phyloP scores from a whole-genome alignment of 2,888 invertebrate genomes.

The Dioctria rufipes region DNA sequence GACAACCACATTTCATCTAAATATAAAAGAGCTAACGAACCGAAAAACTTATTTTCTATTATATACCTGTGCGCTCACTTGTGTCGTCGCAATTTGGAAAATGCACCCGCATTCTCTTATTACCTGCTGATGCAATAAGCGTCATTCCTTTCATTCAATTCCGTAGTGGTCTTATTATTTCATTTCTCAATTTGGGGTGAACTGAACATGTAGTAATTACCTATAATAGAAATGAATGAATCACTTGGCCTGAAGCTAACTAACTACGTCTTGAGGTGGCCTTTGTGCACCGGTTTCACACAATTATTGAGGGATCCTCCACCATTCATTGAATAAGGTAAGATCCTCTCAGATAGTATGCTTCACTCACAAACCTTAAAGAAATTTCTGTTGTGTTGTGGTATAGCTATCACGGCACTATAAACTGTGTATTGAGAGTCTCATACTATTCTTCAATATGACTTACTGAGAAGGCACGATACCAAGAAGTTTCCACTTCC shows the following conservation, averaged over 20 bases:
- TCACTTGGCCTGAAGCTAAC: slow-evolving; percentile 28
- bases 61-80: not conserved
- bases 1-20: not conserved
- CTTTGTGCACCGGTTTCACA: slow-evolving; percentile 22
- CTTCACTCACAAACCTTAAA: not conserved
- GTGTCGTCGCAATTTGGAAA: not conserved
- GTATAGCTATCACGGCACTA: not conserved
- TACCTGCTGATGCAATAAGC: not conserved
- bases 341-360: slow-evolving; percentile 32
- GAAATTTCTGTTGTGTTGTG: not conserved
- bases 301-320: slow-evolving; percentile 43
- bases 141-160: not conserved
- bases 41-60: not conserved
- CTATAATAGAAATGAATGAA: slow-evolving; percentile 36
- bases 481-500: slow-evolving; percentile 16
- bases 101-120: not conserved
- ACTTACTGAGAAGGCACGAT: not conserved
- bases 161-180: slow-evolving; percentile 30
- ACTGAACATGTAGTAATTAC: slow-evolving; percentile 42
- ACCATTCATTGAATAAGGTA: slow-evolving; percentile 11
- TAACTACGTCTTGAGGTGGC: slow-evolving; percentile 41
- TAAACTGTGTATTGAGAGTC: not conserved
- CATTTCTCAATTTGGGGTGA: slow-evolving; percentile 12
- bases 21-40: slow-evolving; percentile 32
- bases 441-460: not conserved